Percentiles rank a stretch among this genome's conserved stretches.
Conservation (phyloP, 2,113 vertebrate genomes). For the Nothobranchius furzeri region DNA sequence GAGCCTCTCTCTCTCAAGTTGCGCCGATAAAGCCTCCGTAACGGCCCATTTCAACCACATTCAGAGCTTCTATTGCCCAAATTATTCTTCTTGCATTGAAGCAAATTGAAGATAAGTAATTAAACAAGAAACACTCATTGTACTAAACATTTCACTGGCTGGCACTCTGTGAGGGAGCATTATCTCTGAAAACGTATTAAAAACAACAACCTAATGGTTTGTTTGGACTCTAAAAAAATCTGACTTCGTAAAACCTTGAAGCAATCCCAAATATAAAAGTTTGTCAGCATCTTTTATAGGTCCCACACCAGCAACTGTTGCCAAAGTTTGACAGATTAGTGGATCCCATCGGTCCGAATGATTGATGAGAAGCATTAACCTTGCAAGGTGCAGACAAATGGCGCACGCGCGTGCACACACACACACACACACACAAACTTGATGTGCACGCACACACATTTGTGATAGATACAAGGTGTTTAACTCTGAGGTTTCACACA, state of each 20-base stretch:
- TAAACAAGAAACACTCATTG: constrained; percentile 16
- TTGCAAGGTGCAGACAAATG: constrained; percentile 33
- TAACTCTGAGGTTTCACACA: not conserved
- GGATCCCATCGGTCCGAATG: constrained; percentile 25
- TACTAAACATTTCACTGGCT: constrained; percentile 1
- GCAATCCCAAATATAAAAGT: constrained; percentile 25
- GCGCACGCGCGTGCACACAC: not conserved
- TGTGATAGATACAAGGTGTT: not conserved
- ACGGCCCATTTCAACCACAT: constrained; percentile 24
- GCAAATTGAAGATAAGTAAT: constrained; percentile 28
- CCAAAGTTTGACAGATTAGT: constrained; percentile 48
- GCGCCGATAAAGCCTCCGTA: constrained; percentile 28
- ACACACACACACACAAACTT: not conserved
- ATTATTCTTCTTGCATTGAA: constrained; percentile 19
- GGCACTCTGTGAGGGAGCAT: constrained; percentile 7
- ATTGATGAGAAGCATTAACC: constrained; percentile 47
- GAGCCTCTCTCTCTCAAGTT: constrained; percentile 23
- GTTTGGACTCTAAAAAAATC: not conserved
- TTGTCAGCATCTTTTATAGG: constrained; percentile 27
- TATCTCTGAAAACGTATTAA: constrained; percentile 17
- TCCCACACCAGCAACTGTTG: constrained; percentile 13
- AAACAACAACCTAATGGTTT: constrained; percentile 16
- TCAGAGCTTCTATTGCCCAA: constrained; percentile 11
- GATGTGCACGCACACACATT: not conserved
- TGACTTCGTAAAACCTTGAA: constrained; percentile 14